These are phyloP conservation scores for Macquaria ambigua DNA, from an alignment of 2,113 vertebrate genomes.

Conservation along the genomic window DNA sequence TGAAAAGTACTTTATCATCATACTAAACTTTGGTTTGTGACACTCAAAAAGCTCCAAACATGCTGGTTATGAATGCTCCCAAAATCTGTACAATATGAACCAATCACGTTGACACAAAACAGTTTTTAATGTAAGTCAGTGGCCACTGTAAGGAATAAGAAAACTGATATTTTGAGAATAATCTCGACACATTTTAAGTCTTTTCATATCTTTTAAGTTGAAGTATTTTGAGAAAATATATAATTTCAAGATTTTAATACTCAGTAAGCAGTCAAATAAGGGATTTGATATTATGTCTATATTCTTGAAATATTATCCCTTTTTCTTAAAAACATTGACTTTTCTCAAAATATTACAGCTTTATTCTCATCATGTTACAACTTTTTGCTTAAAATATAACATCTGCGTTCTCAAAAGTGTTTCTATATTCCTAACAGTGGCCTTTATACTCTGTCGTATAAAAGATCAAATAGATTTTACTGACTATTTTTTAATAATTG, in stretches of 20 bases:
- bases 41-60: background rate
- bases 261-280: background rate
- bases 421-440: background rate
- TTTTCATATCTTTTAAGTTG: background rate
- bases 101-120: background rate
- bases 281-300: background rate
- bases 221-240: background rate
- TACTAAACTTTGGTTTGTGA: background rate
- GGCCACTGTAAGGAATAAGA: background rate
- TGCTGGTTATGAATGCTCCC: background rate
- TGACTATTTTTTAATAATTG: background rate
- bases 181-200: background rate
- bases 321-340: background rate
- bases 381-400: background rate
- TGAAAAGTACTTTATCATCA: background rate
- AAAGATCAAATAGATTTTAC: background rate
- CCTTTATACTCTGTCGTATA: background rate
- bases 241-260: background rate
- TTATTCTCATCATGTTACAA: background rate
- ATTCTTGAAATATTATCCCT: background rate
- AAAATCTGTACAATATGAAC: background rate
- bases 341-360: background rate
- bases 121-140: background rate
- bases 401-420: background rate
- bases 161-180: background rate